A percentile compares a stretch with the other conserved stretches of the same genome.
phyloP scores from a whole-genome alignment of 2,797 vertebrate species.

The Gallinago nigripennis region DNA sequence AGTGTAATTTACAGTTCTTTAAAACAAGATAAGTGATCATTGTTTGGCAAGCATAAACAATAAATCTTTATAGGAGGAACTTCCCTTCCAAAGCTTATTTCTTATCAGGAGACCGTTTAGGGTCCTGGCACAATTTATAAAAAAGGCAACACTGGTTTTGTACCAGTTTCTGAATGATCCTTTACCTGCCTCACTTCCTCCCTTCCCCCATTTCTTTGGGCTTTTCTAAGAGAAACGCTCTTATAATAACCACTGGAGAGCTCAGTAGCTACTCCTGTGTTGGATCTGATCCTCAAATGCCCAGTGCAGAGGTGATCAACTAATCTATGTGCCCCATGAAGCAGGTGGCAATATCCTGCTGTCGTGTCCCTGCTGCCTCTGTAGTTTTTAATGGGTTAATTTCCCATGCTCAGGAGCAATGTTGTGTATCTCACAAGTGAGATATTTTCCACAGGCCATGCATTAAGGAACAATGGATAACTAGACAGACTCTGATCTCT shows the following conservation, averaged over 20 bases:
- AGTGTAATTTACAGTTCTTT: not conserved
- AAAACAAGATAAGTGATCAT: not conserved
- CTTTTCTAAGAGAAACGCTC: not conserved
- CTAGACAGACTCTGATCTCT: not conserved
- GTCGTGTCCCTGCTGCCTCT: not conserved
- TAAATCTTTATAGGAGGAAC: not conserved
- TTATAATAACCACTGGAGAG: not conserved
- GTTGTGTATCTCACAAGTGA: not conserved
- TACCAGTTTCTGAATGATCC: not conserved
- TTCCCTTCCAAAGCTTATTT: not conserved
- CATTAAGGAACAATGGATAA: not conserved
- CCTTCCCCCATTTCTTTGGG: not conserved
- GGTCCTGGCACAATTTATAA: not conserved
- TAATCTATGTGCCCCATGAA: not conserved
- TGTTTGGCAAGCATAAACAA: not conserved
- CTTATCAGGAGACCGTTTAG: not conserved
- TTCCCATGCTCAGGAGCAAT: not conserved
- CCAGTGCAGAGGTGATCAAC: not conserved
- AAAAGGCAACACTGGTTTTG: not conserved
- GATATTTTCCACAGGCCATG: not conserved
- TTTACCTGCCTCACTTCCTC: not conserved
- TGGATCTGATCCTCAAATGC: not conserved
- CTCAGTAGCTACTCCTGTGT: not conserved
- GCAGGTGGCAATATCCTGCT: not conserved
- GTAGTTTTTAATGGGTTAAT: not conserved